These are phyloP conservation scores for Caenorhabditis doughertyi DNA, from an alignment of 2,888 invertebrate species.

Conservation along the genomic window DNA sequence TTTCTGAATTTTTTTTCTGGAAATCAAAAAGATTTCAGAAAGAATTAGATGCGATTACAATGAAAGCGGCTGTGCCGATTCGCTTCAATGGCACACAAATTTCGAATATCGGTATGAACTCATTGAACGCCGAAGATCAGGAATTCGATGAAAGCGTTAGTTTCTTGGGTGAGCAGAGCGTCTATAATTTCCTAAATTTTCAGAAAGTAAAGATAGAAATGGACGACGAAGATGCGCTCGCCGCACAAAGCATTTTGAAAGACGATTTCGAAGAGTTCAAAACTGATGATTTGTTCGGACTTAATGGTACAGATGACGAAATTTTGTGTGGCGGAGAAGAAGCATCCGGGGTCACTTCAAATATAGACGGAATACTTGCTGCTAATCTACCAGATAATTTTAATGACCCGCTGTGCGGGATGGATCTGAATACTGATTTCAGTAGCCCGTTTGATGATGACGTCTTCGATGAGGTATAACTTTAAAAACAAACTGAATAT, in stretches of 20 bases:
- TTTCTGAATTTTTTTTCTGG: background rate
- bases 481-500: background rate
- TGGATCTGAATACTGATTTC: slow-evolving; percentile 58
- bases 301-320: slow-evolving; percentile 52
- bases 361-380: slow-evolving; percentile 51
- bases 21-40: slow-evolving; percentile 38
- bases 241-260: slow-evolving; percentile 51
- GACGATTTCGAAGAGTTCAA: slow-evolving; percentile 48
- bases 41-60: slow-evolving; percentile 40
- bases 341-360: slow-evolving; percentile 57
- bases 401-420: slow-evolving; percentile 53
- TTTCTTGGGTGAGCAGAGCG: background rate
- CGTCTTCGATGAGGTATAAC: slow-evolving; percentile 53
- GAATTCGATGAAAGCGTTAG: slow-evolving; percentile 44
- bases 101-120: slow-evolving; percentile 8
- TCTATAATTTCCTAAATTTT: background rate
- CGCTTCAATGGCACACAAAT: slow-evolving; percentile 43
- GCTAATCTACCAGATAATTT: slow-evolving; percentile 55
- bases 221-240: slow-evolving; percentile 61
- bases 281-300: slow-evolving; percentile 40
- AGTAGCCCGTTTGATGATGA: slow-evolving; percentile 55
- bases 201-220: slow-evolving; percentile 62
- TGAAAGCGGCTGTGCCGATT: slow-evolving; percentile 58
- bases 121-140: background rate
- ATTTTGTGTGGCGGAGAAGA: slow-evolving; percentile 61